phyloP scores from a whole-genome alignment of 1,140 invertebrate genomes.

The Zaprionus camerounensis region DNA sequence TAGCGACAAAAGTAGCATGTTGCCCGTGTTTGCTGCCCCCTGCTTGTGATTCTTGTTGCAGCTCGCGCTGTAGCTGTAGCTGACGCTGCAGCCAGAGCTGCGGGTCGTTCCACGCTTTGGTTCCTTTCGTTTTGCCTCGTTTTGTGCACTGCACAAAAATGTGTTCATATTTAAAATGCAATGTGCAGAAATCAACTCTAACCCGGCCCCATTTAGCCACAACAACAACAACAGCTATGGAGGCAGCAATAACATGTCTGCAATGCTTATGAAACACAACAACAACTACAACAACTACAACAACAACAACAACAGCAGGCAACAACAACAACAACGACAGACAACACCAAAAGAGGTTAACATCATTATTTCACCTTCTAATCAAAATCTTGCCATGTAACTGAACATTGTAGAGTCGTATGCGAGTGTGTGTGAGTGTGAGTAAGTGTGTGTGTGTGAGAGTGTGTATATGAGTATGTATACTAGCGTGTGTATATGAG shows the following conservation, averaged over 20 bases:
- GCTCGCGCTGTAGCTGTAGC: conserved; percentile 11
- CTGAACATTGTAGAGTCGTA: conserved; percentile 35
- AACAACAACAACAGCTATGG: conserved; percentile 12
- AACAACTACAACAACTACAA: conserved; percentile 10
- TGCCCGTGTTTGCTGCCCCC: conserved; percentile 12
- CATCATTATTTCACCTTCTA: conserved; percentile 83
- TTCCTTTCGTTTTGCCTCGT: background rate
- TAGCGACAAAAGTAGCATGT: conserved; percentile 52
- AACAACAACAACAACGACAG: conserved; percentile 15
- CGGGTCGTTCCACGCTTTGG: conserved; percentile 23
- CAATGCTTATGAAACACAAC: conserved; percentile 53
- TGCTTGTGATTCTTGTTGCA: conserved; percentile 20
- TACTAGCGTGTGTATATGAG: background rate
- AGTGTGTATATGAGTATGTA: background rate
- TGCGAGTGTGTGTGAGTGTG: conserved; percentile 20
- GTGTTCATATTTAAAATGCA: conserved; percentile 58
- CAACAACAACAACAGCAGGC: conserved; percentile 18
- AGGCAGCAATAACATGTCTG: conserved; percentile 27
- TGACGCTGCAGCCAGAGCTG: conserved; percentile 43
- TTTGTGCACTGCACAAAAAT: conserved; percentile 41
- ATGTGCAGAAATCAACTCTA: conserved; percentile 62
- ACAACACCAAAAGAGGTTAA: conserved; percentile 68
- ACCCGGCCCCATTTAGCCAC: conserved; percentile 66
- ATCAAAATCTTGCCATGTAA: conserved; percentile 72
- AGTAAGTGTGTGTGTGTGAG: background rate